These are phyloP conservation scores for Panurus biarmicus DNA, from an alignment of 2,113 vertebrate species.

Conservation along the genomic window DNA sequence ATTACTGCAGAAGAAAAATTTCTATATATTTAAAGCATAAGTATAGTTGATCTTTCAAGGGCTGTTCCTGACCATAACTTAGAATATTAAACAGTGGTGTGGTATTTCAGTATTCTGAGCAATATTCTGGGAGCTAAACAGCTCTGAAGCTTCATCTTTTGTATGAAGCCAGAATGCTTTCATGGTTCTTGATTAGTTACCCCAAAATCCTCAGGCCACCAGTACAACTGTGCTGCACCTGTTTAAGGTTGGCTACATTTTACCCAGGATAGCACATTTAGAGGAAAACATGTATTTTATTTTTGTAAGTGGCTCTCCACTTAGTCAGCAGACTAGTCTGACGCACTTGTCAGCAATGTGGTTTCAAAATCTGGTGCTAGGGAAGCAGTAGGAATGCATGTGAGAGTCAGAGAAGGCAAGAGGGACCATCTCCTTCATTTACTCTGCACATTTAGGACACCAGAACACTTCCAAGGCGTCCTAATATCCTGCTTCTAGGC, in stretches of 20 bases:
- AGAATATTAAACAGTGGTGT: not conserved
- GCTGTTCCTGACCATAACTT: not conserved
- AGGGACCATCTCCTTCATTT: not conserved
- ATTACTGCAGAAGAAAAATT: not conserved
- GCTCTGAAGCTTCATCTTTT: not conserved
- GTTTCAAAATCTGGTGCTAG: not conserved
- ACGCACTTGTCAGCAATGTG: not conserved
- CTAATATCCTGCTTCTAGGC: not conserved
- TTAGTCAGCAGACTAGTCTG: not conserved
- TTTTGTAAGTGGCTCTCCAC: not conserved
- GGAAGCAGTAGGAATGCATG: too few species aligned
- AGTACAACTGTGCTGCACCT: not conserved
- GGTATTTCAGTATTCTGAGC: not conserved
- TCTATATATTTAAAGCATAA: not conserved
- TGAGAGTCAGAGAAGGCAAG: too few species aligned
- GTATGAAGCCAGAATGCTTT: not conserved
- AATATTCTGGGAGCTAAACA: not conserved
- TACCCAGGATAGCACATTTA: not conserved
- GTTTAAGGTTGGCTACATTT: not conserved
- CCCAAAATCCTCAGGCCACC: not conserved
- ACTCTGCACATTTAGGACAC: not conserved
- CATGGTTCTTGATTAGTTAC: not conserved
- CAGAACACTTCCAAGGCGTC: not conserved
- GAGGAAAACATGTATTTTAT: not conserved
- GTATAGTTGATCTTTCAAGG: not conserved